Percentiles rank a stretch among this genome's conserved stretches.
phyloP scores from a whole-genome alignment of 1,140 invertebrate genomes.

The Battus philenor region DNA sequence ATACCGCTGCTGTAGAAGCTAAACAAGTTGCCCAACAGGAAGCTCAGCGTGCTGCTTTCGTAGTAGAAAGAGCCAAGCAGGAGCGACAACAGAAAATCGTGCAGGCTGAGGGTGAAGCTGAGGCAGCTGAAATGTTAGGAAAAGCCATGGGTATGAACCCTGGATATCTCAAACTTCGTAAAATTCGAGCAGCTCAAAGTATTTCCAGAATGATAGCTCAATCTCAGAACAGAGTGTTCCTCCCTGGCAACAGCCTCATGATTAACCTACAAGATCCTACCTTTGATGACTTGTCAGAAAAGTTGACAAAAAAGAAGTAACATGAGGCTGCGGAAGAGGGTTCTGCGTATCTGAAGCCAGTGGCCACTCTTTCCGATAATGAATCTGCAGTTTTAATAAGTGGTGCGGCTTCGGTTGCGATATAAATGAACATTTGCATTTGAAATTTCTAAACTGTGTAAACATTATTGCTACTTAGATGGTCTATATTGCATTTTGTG shows the following conservation, averaged over 20 bases:
- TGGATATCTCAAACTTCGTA: slow-evolving; percentile 97
- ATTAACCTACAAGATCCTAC: slow-evolving; percentile 96
- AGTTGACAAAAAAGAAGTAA: slow-evolving; percentile 88
- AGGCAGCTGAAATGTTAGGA: slow-evolving; percentile 98
- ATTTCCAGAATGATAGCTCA: slow-evolving; percentile 97
- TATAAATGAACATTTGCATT: slow-evolving; percentile 37
- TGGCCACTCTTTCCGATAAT: slow-evolving; percentile 53
- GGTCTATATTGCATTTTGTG: slow-evolving; percentile 60
- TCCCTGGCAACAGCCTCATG: slow-evolving; percentile 95
- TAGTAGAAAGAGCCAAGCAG: slow-evolving; percentile 98
- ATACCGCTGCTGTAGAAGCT: slow-evolving; percentile 99
- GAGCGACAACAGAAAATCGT: slow-evolving; percentile 99
- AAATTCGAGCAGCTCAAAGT: slow-evolving; percentile 97
- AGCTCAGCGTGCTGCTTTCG: slow-evolving; percentile 98
- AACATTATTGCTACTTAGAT: slow-evolving; percentile 27
- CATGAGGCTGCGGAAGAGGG: slow-evolving; percentile 64
- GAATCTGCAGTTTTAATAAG: slow-evolving; percentile 55
- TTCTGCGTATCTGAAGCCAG: slow-evolving; percentile 38
- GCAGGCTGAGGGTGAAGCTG: slow-evolving; percentile 99
- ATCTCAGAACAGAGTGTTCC: slow-evolving; percentile 96
- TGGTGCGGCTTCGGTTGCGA: slow-evolving; percentile 54
- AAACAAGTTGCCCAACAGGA: slow-evolving; percentile 99
- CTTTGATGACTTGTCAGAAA: slow-evolving; percentile 92
- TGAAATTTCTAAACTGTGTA: slow-evolving; percentile 39
- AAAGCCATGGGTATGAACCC: slow-evolving; percentile 96